Conservation (phyloP, 2,113 vertebrate species). For the Amphiprion percula region DNA sequence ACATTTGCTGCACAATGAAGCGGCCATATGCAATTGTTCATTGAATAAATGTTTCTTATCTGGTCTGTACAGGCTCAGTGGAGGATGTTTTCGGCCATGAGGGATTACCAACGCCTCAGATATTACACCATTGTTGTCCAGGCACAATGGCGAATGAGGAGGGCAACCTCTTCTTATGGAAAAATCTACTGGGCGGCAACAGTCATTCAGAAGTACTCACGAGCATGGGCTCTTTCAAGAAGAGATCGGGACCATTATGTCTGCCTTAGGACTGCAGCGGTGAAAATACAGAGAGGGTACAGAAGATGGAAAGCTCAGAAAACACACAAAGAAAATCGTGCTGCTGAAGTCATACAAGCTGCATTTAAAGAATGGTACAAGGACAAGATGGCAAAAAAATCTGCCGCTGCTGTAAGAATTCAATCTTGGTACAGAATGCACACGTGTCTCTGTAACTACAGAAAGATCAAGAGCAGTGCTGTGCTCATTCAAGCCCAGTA, state of each 20-base stretch:
- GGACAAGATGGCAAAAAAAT: conserved; percentile 63
- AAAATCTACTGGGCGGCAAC: conserved; percentile 77
- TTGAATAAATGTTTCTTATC: conserved; percentile 28
- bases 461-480: conserved; percentile 64
- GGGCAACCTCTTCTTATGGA: conserved; percentile 79
- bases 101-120: conserved; percentile 81
- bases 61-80: conserved; percentile 83
- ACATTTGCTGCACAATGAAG: neutral
- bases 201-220: conserved; percentile 84
- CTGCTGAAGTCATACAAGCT: conserved; percentile 84
- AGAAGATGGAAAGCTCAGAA: conserved; percentile 84
- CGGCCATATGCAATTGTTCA: neutral
- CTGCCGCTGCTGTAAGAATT: conserved; percentile 84
- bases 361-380: conserved; percentile 85
- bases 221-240: conserved; percentile 76
- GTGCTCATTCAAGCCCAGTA: conserved; percentile 87
- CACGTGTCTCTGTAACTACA: conserved; percentile 64
- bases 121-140: conserved; percentile 84
- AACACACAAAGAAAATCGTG: conserved; percentile 72
- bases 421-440: conserved; percentile 89
- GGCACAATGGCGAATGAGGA: conserved; percentile 87
- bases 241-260: conserved; percentile 76
- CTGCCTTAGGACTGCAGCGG: conserved; percentile 73
- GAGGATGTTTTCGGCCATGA: conserved; percentile 84
- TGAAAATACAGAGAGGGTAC: conserved; percentile 85